Base-by-base conservation (phyloP, 1,140 invertebrate species). In the Drosophila nigrodunni region DNA sequence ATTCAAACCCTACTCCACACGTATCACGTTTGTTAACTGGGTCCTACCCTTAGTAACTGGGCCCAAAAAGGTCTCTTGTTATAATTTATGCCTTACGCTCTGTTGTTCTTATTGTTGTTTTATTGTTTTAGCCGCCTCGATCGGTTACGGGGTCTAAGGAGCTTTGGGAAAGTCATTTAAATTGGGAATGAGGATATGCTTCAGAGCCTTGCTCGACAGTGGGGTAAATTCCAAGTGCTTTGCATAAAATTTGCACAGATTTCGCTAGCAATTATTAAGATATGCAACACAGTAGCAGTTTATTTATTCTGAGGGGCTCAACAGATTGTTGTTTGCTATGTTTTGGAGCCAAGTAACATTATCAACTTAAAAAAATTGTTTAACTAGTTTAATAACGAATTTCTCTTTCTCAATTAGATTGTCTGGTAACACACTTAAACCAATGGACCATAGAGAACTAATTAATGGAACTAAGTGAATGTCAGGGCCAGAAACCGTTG, bases 231-330 rank as follows among this genome's bases (percentile, higher is more conserved):
- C 69, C 61, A 80, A 68, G 67, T 70, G 55, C 62, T 89, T 85
- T 83, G 80, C 85, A 89, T 88, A 80, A 61, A 80, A 85, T 81
- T 78, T 72, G 77, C 68, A 61, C 68, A 85, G 85, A 89, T 88
- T 89, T 80, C 66, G 60, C 55, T 47, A 44, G 77, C 58, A 70
- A 82, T 69, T 73, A 70, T 18, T 49, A 70, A 68, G 62, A 76
- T 71, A 71, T 54, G 65, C 55, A 71, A 18, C 65, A 80, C 85
- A 83, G 80, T 87, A 89, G 83, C 83, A 44, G 10, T 7, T 47
- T 8, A 21, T 50, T 21, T 21, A 21, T 21, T 1, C 18, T 21
- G 18, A 2, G 2, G 18, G 18, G 18, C 15, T 21, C 2, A 21
- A 21, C 18, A 21, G 18, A 21, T 1, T 21, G 18, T 21, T 21